These are phyloP conservation scores for Andrena marginata DNA, from an alignment of 2,888 invertebrate genomes.

Conservation along the genomic window DNA sequence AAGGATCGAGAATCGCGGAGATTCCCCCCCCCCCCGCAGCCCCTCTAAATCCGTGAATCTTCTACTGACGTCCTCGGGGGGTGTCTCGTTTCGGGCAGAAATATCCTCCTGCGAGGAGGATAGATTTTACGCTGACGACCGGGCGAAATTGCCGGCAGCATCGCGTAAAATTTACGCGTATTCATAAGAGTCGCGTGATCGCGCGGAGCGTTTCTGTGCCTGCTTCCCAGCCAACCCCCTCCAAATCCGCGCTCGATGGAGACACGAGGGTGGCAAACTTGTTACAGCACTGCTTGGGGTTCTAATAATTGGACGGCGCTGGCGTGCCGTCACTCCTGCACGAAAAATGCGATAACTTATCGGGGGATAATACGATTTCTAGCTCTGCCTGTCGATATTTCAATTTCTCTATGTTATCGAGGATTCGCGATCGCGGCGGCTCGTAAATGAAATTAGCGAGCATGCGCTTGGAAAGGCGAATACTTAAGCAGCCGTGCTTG, in stretches of 20 bases:
- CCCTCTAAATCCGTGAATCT: constrained; percentile 3
- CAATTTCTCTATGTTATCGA: too few relatives aligned
- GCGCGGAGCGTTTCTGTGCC: constrained; percentile 23
- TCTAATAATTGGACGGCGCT: constrained; percentile 68
- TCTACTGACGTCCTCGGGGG: not conserved
- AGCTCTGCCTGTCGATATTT: too few relatives aligned
- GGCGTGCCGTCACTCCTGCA: constrained; percentile 48
- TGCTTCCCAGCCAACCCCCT: constrained; percentile 43
- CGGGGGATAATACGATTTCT: not conserved
- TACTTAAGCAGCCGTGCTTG: too few relatives aligned
- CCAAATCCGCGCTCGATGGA: constrained; percentile 64
- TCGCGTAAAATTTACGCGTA: constrained; percentile 62
- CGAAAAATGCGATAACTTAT: constrained; percentile 57
- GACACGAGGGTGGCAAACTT: constrained; percentile 64
- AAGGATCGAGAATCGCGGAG: constrained; percentile 2
- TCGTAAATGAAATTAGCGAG: too few relatives aligned
- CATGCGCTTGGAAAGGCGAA: too few relatives aligned
- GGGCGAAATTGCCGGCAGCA: constrained; percentile 46
- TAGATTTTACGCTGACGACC: constrained; percentile 63
- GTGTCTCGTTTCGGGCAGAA: constrained; percentile 11
- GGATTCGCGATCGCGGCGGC: too few relatives aligned
- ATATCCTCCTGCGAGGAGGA: not conserved
- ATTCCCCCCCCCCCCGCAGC: not conserved
- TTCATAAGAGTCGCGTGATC: constrained; percentile 62
- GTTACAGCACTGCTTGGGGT: constrained; percentile 65